Evolutionary conservation across 2,113 vertebrate species (phyloP), one percentile per base, ranked within the genome.

Genomic region (Cavia aperea): DNA sequence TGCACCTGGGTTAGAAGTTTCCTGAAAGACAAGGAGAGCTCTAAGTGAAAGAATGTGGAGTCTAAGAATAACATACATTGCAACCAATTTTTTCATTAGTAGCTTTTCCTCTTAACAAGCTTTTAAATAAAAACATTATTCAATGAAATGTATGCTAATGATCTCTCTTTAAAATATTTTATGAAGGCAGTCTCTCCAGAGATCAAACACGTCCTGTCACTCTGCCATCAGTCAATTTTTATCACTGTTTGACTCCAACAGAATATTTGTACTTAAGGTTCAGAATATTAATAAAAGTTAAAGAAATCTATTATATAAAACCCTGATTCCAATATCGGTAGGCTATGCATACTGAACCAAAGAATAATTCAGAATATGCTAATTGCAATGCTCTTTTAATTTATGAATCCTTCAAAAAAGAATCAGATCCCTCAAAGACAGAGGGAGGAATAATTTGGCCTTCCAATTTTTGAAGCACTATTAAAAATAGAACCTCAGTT

Each of bases 261-360:
- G 81, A 92, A 63, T 82, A 89, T 75, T 70, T 65, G n/a, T 43
- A 91, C 21, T 63, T 90, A 83, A 43, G 39, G 92, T 33, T 94
- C 73, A 94, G 63, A 89, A 56, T 88, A 75, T 87, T 94, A 92
- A 83, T 70, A 93, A 86, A 92, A 94, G 63, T 72, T 89, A 87
- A 92, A 81, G 49, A 79, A 29, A 60, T 43, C 75, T 84, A 24
- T 62, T 90, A 23, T 65, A 43, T 73, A 66, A 91, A 91, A 39
- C 6, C 4, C 24, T 81, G 51, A 93, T 63, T 93, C 51, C 73
- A 94, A 31, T 58, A 78, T 39, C 81, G 16, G 81, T 56, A 51
- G 18, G 23, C 1, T 65, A 63, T 85, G 62, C 83, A 92, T n/a
- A 77, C 7, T 36, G 31, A 43, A 36, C 56, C 56, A 82, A 88